Conservation (phyloP, 1,140 invertebrate species). For the Helicorthomorpha holstii region DNA sequence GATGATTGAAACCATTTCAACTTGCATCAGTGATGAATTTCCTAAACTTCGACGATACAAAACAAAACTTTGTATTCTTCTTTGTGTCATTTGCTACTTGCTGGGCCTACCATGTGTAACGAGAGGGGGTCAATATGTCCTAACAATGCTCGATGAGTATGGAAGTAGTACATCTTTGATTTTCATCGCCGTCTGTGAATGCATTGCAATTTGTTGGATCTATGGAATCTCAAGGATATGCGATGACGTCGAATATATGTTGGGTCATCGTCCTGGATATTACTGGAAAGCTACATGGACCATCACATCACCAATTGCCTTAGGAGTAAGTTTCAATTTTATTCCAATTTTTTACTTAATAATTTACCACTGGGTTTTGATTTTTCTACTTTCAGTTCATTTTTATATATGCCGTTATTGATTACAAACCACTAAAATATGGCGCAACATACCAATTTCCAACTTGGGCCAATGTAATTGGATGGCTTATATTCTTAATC, state of each 20-base stretch:
- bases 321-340: constrained; percentile 17
- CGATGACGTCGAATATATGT: constrained; percentile 29
- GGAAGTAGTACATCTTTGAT: constrained; percentile 35
- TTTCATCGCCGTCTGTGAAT: constrained; percentile 23
- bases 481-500: not conserved
- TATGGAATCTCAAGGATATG: constrained; percentile 27
- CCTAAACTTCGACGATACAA: constrained; percentile 51
- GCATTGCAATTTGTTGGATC: constrained; percentile 26
- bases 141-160: constrained; percentile 26
- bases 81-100: constrained; percentile 48
- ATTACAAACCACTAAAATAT: not conserved
- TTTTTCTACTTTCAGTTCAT: constrained; percentile 1
- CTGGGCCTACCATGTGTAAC: constrained; percentile 59
- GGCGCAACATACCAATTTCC: not conserved
- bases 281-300: constrained; percentile 26
- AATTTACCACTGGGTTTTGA: not conserved
- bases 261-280: constrained; percentile 16
- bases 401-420: not conserved
- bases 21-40: constrained; percentile 56
- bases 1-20: constrained; percentile 61
- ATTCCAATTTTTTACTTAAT: not conserved
- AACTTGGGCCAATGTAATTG: constrained; percentile 1
- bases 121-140: constrained; percentile 32
- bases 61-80: constrained; percentile 45
- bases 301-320: constrained; percentile 20